Evolutionary conservation across 2,113 vertebrate genomes (phyloP).

Genomic region (Psammodynastes pulverulentus): DNA sequence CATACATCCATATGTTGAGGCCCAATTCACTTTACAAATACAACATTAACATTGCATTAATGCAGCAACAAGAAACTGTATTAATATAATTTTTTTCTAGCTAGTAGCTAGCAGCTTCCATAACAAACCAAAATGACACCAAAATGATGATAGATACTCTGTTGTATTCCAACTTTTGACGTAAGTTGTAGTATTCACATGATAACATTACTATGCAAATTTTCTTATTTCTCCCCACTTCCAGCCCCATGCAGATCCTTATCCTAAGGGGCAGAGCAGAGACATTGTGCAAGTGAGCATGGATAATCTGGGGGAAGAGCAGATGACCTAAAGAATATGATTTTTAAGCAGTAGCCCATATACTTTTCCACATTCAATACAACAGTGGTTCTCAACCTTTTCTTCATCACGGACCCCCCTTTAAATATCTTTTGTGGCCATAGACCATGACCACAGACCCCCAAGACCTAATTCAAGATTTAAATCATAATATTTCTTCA

Average conservation of each 20-base stretch:
- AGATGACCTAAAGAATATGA: background rate
- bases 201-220: background rate
- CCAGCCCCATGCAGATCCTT: background rate
- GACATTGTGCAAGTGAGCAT: background rate
- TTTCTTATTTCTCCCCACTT: background rate
- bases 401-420: background rate
- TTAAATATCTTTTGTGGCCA: no score
- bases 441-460: background rate
- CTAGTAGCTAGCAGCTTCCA: background rate
- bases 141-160: background rate
- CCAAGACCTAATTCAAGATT: background rate
- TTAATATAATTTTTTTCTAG: background rate
- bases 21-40: background rate
- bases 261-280: background rate
- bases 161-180: background rate
- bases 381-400: background rate
- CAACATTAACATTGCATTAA: no score
- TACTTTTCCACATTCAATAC: background rate
- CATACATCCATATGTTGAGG: background rate
- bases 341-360: background rate
- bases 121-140: background rate
- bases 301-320: background rate
- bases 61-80: background rate
- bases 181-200: background rate
- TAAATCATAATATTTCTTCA: background rate